Conservation (phyloP, 2,113 vertebrate genomes). For the Mirounga angustirostris region DNA sequence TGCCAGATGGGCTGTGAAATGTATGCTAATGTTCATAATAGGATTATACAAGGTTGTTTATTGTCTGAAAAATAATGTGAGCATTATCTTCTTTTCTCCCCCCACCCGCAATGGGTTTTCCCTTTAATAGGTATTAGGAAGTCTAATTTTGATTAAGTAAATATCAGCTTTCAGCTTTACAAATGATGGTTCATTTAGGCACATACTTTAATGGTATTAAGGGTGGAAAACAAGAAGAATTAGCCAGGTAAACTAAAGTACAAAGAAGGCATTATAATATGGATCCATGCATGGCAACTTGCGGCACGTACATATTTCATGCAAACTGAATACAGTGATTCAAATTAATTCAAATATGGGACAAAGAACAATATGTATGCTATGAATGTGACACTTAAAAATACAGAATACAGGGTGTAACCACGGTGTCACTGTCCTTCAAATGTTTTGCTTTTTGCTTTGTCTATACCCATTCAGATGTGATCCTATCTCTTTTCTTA, state of each 20-base stretch:
- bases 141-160: constrained; percentile 85
- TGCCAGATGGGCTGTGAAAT: constrained; percentile 86
- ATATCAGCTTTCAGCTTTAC: constrained; percentile 86
- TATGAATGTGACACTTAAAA: constrained; percentile 51
- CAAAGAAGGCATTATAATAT: constrained; percentile 75
- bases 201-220: constrained; percentile 81
- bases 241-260: constrained; percentile 78
- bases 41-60: constrained; percentile 87
- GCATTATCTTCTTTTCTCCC: constrained; percentile 81
- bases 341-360: constrained; percentile 72
- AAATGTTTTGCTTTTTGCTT: not conserved
- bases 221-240: constrained; percentile 75
- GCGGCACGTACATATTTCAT: constrained; percentile 63
- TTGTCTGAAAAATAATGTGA: constrained; percentile 88
- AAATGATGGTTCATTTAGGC: constrained; percentile 79
- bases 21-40: constrained; percentile 84
- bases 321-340: constrained; percentile 63
- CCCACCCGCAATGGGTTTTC: constrained; percentile 72
- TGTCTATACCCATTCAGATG: not conserved
- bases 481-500: not conserved
- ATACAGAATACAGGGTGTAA: constrained; percentile 25
- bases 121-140: constrained; percentile 86
- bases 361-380: not conserved
- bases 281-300: constrained; percentile 45
- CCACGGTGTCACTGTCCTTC: not conserved